Evolutionary conservation across 2,113 vertebrate genomes (phyloP).

Genomic region (Pangasianodon hypophthalmus): DNA sequence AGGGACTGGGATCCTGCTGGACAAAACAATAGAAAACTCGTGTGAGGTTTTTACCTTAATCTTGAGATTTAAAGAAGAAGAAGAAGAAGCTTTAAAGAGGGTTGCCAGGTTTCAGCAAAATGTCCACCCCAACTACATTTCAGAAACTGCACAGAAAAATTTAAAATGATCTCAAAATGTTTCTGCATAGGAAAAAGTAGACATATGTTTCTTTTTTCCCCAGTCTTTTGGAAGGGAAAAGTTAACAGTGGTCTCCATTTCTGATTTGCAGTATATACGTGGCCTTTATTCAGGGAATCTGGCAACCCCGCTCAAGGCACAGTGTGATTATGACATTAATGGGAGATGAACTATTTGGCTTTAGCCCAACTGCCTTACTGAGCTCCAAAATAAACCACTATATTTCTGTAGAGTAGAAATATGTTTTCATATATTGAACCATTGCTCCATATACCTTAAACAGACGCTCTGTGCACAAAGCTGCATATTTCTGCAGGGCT

Average conservation of each 20-base stretch:
- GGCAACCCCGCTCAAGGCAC: not conserved
- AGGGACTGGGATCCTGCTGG: not conserved
- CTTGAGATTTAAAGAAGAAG: not conserved
- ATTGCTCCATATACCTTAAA: not conserved
- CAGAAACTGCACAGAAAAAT: not conserved
- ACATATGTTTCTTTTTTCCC: not conserved
- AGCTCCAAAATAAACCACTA: not conserved
- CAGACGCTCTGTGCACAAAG: not conserved
- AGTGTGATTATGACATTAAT: not conserved
- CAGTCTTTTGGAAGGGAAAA: not conserved
- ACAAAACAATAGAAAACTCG: not conserved
- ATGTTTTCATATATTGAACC: not conserved
- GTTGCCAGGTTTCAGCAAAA: not conserved
- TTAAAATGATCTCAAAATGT: not conserved
- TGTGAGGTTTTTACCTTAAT: not conserved
- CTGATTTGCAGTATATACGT: not conserved
- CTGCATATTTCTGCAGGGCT: too few relatives aligned
- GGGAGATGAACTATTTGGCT: not conserved
- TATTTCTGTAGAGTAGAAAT: not conserved
- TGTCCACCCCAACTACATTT: not conserved
- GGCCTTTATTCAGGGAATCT: not conserved
- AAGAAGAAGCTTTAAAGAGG: not conserved
- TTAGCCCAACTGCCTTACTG: not conserved
- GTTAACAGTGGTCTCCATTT: not conserved
- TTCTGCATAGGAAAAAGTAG: not conserved